Evolutionary conservation across 2,797 vertebrate species (phyloP), one percentile per base, ranked within the genome.

Genomic region (Sebastes jordani): DNA sequence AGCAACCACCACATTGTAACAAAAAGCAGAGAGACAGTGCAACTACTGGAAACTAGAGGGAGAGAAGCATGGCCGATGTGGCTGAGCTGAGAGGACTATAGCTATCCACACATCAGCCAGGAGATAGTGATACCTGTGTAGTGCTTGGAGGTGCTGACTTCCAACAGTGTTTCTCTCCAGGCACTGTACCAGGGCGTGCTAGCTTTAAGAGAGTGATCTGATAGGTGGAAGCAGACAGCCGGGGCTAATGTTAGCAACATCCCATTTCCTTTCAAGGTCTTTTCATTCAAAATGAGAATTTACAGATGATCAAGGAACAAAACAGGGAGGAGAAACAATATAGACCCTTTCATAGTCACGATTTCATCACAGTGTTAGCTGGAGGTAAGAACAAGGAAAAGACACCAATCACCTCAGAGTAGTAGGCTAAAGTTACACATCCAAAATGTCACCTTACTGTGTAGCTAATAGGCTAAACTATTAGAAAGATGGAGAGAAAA

Each of bases 141-240:
- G 95, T 95, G 96, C 83, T 94, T 94, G 93, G 96, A 97, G 94
- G 95, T 95, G 96, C 95, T 96, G 95, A 97, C 94, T 93, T 96
- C 96, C 95, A 94, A 96, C 95, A 97, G 92, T 90, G 96, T 97
- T 88, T 97, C 96, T 97, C 96, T 97, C 96, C 97, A 98, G 96
- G 95, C 96, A 96, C 46, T 96, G 96, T 97, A 98, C 96, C 97
- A 98, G 93, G 97, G 96, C 92, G 95, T 94, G 96, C 95, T 97
- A 97, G 96, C 97, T 96, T 97, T 98, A 96, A 97, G 80, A 95
- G 95, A 97, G 91, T 95, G 93, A 97, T 97, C 97, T 98, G 94
- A 97, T 83, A 95, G 96, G 95, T 85, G 93, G 85, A 90, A 87
- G 76, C 86, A 90, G 78, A 91, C 60, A 89, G 84, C 73, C 83